Evolutionary conservation across 2,888 invertebrate genomes (phyloP).

Genomic region (Opisthograptis luteolata): DNA sequence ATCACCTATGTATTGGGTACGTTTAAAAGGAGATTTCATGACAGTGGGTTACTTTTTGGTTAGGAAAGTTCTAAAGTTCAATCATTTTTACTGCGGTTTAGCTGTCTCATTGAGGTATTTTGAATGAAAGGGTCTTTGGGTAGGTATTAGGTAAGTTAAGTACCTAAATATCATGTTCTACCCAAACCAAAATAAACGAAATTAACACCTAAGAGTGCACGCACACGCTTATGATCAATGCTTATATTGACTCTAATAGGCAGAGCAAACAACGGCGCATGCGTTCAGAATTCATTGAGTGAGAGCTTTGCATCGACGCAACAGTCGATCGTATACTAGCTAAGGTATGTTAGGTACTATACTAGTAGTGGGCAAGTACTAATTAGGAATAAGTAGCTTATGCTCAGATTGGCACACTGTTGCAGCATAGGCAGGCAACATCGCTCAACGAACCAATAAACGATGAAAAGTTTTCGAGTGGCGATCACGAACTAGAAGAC

Average conservation of each 20-base stretch:
- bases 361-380: not conserved
- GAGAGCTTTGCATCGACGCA: constrained; percentile 32
- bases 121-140: no score
- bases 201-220: constrained; percentile 5
- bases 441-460: no score
- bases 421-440: no score
- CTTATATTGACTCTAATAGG: constrained; percentile 44
- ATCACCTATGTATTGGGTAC: constrained; percentile 22
- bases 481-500: no score
- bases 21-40: constrained; percentile 17
- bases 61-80: not conserved
- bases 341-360: no score
- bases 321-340: not conserved
- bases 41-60: not conserved
- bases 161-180: no score
- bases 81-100: no score
- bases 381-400: no score
- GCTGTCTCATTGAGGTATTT: no score
- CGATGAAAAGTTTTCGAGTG: no score
- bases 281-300: constrained; percentile 40
- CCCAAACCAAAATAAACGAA: not conserved
- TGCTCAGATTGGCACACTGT: no score
- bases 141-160: no score
- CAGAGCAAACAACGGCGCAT: constrained; percentile 44
- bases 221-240: constrained; percentile 23